phyloP scores from a whole-genome alignment of 2,888 invertebrate genomes.

The Philaethria dido region DNA sequence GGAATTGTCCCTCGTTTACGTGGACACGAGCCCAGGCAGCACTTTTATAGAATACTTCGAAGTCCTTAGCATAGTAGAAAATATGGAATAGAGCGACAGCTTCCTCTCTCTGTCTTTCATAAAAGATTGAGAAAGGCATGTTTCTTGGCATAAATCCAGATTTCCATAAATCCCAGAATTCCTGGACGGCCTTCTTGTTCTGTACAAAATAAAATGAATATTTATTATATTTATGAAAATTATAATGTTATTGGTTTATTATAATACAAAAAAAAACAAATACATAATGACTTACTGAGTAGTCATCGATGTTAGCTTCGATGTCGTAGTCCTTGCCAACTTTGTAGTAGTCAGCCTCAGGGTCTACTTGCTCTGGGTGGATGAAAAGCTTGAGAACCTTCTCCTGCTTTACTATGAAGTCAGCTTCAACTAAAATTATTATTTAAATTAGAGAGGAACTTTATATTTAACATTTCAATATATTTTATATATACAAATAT shows the following conservation, averaged over 20 bases:
- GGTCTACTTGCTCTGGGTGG: too few species aligned
- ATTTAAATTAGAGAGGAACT: too few species aligned
- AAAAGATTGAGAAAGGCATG: slow-evolving; percentile 79
- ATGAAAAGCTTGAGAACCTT: slow-evolving; percentile 74
- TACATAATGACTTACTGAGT: slow-evolving; percentile 62
- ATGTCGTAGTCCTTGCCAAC: slow-evolving; percentile 65
- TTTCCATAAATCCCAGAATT: slow-evolving; percentile 69
- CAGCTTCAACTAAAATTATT: slow-evolving; percentile 45
- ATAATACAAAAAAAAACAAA: too few species aligned
- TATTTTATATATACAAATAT: too few species aligned
- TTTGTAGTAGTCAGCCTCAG: slow-evolving; percentile 68
- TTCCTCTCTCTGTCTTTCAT: slow-evolving; percentile 73
- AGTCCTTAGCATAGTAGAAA: slow-evolving; percentile 85
- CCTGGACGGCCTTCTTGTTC: slow-evolving; percentile 72
- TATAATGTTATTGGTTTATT: too few species aligned
- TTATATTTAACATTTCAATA: too few species aligned
- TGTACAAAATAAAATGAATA: slow-evolving; percentile 49
- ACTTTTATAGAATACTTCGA: slow-evolving; percentile 83
- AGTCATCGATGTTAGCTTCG: slow-evolving; percentile 65
- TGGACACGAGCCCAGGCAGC: slow-evolving; percentile 83
- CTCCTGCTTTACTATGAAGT: slow-evolving; percentile 59
- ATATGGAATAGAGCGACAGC: slow-evolving; percentile 81
- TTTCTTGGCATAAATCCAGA: slow-evolving; percentile 76
- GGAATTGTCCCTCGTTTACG: slow-evolving; percentile 85
- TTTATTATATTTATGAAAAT: background rate